A percentile compares a stretch with the other conserved stretches of the same genome.
These are phyloP conservation scores for Naja naja DNA, from an alignment of 2,113 vertebrate species.

Conservation along the genomic window DNA sequence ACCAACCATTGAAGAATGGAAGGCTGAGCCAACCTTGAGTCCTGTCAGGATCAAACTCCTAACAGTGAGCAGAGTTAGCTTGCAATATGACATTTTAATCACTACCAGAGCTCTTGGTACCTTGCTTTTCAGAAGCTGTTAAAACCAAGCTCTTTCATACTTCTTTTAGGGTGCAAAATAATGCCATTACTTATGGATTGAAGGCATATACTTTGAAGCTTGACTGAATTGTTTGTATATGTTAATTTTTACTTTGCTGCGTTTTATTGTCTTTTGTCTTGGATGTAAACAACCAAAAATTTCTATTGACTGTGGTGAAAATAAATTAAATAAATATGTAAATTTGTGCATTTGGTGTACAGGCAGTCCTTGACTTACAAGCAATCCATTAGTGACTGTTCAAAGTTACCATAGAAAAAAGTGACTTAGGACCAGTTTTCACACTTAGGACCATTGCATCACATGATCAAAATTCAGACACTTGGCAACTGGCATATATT, in stretches of 20 bases:
- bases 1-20: too few species aligned
- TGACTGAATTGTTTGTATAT: not conserved
- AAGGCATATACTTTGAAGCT: not conserved
- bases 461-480: not conserved
- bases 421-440: not conserved
- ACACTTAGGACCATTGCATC: not conserved
- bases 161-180: not conserved
- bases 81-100: too few species aligned
- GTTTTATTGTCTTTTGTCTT: not conserved
- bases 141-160: not conserved
- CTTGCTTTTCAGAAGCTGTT: not conserved
- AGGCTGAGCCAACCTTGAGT: too few species aligned
- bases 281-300: not conserved
- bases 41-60: too few species aligned
- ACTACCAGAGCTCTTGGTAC: too few species aligned
- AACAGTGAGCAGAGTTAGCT: too few species aligned
- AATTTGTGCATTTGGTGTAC: not conserved
- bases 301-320: not conserved
- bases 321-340: not conserved
- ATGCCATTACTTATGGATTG: not conserved
- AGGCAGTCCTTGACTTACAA: not conserved
- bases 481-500: not conserved
- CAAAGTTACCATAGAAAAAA: not conserved
- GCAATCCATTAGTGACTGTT: not conserved
- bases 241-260: not conserved